phyloP scores from a whole-genome alignment of 2,113 vertebrate genomes.

The Orientallactaga bullata region DNA sequence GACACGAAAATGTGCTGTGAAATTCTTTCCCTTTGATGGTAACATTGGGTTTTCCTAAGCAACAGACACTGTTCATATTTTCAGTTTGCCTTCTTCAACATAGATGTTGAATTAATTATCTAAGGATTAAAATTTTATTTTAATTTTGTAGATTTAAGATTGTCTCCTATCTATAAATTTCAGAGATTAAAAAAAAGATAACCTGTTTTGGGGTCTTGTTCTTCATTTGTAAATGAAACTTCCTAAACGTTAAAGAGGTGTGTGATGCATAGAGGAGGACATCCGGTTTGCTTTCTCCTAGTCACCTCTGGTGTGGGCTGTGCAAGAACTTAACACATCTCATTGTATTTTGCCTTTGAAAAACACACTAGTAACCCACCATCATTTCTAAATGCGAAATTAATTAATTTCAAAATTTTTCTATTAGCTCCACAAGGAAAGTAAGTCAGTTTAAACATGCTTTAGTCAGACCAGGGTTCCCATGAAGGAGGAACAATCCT shows the following conservation, averaged over 20 bases:
- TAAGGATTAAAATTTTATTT: conserved; percentile 48
- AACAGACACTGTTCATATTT: neutral
- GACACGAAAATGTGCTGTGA: neutral
- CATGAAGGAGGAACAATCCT: neutral
- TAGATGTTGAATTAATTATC: conserved; percentile 52
- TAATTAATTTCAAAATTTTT: conserved; percentile 46
- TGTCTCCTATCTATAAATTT: conserved; percentile 38
- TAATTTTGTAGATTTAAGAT: conserved; percentile 51
- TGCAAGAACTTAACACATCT: neutral
- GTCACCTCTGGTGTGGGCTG: neutral
- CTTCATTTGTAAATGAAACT: conserved; percentile 26
- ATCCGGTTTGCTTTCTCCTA: neutral
- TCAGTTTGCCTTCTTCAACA: conserved; percentile 30
- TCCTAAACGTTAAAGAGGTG: neutral
- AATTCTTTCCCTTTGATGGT: conserved; percentile 24
- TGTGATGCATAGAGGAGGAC: neutral
- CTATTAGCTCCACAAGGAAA: conserved; percentile 25
- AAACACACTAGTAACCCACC: neutral
- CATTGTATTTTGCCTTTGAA: conserved; percentile 9
- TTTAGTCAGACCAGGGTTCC: neutral
- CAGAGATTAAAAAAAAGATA: conserved; percentile 17
- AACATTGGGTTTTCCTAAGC: neutral
- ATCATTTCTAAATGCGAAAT: conserved; percentile 40
- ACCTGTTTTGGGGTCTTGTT: neutral
- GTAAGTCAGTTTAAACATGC: conserved; percentile 18